A percentile compares a stretch with the other conserved stretches of the same genome.
Evolutionary conservation across 2,113 vertebrate genomes (phyloP).

Genomic region (Mohoua ochrocephala): DNA sequence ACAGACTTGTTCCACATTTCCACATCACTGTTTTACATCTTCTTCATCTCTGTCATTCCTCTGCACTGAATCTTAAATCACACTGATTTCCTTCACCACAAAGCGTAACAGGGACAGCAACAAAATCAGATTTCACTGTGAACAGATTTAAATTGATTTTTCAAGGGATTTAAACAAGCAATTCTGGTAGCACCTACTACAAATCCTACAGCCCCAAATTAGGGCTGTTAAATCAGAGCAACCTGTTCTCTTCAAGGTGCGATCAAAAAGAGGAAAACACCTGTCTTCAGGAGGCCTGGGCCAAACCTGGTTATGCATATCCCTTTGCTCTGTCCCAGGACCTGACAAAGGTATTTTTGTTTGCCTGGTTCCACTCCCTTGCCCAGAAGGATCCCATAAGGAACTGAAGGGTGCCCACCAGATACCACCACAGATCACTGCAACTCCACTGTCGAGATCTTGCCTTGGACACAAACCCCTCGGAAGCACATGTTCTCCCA

Average conservation of each 20-base stretch:
- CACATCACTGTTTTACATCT: neutral
- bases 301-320: fast-evolving
- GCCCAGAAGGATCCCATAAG: neutral
- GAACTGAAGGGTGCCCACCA: neutral
- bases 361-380: neutral
- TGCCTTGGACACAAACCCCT: neutral
- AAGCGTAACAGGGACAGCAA: neutral
- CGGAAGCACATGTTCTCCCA: neutral
- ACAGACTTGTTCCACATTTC: neutral
- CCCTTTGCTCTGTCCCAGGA: neutral
- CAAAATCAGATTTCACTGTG: neutral
- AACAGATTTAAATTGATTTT: neutral
- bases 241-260: neutral
- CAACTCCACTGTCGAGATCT: neutral
- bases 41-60: neutral
- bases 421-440: neutral
- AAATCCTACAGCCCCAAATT: neutral
- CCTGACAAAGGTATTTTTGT: fast-evolving
- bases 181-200: neutral
- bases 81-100: neutral
- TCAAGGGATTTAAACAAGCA: neutral
- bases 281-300: neutral
- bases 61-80: neutral
- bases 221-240: neutral
- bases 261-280: neutral